phyloP scores from a whole-genome alignment of 2,797 vertebrate species.

The Pogoniulus pusillus region DNA sequence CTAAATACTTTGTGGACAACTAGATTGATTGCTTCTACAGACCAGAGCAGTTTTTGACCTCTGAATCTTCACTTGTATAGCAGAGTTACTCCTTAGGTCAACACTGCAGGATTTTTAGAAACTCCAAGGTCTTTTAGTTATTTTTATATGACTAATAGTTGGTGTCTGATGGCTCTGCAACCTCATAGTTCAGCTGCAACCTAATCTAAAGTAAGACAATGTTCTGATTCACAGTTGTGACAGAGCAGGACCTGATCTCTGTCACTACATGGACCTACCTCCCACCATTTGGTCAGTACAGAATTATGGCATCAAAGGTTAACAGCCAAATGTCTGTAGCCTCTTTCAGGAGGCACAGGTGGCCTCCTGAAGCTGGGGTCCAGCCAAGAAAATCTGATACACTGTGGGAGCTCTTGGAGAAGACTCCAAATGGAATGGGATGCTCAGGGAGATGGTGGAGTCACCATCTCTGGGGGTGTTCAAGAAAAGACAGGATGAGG shows the following conservation, averaged over 20 bases:
- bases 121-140: neutral
- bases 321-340: neutral
- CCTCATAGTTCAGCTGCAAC: neutral
- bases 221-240: fast-evolving
- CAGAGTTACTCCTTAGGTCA: neutral
- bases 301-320: neutral
- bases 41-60: neutral
- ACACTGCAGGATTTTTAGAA: neutral
- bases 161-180: neutral
- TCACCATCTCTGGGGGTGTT: no score
- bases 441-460: no score
- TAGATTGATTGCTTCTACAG: neutral
- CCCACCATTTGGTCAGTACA: neutral
- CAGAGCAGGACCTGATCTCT: neutral
- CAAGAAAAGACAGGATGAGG: no score
- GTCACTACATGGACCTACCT: neutral
- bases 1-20: neutral
- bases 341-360: neutral
- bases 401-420: neutral
- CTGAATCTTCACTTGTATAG: neutral
- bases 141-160: neutral
- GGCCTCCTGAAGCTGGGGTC: neutral
- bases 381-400: neutral
- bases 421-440: neutral
- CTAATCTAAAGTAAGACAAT: fast-evolving